Evolutionary conservation across 2,797 vertebrate genomes (phyloP), one percentile per base, ranked within the genome.

Genomic region (Characodon lateralis): DNA sequence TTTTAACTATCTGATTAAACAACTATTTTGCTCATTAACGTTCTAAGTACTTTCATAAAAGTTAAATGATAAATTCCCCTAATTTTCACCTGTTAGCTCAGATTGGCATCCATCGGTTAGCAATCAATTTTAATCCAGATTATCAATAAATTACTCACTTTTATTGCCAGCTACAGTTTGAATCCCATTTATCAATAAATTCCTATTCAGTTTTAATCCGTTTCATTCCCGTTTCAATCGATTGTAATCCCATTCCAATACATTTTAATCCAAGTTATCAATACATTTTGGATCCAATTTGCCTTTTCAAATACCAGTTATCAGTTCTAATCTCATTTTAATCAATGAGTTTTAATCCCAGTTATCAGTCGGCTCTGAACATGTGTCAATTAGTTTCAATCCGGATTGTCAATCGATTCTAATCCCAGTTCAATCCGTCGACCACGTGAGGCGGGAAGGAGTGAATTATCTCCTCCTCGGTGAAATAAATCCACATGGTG

Each of bases 401-500:
- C 56, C 24, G 41, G 63, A 74, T 75, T 26, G 83, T 79, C 79
- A 65, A 71, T 88, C 81, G 70, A 53, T 75, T 78, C 55, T 24
- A 63, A 81, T 83, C 66, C 73, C 65, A 75, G 24, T 79, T 81
- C 43, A 77, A 78, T 55, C 73, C 82, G 74, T 87, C 88, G 87
- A 59, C 56, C 83, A 66, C 69, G 2, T 14, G 76, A 77, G 81
- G 81, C 61, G 65, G 51, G 12, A 76, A 76, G 56, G 69, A 73
- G 56, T 82, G 88, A 89, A 81, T 72, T 8, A 84, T 81, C 73
- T 76, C 66, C 78, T 83, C 71, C 83, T 14, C 70, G 78, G 74
- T 85, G 86, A 81, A 88, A 86, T 82, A 82, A 85, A 80, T 50
- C 82, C 90, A 65, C 80, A 74, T 77, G 81, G 77, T 65, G 78